Evolutionary conservation across 2,113 vertebrate species (phyloP), one percentile per base, ranked within the genome.

Genomic region (Pavo muticus): DNA sequence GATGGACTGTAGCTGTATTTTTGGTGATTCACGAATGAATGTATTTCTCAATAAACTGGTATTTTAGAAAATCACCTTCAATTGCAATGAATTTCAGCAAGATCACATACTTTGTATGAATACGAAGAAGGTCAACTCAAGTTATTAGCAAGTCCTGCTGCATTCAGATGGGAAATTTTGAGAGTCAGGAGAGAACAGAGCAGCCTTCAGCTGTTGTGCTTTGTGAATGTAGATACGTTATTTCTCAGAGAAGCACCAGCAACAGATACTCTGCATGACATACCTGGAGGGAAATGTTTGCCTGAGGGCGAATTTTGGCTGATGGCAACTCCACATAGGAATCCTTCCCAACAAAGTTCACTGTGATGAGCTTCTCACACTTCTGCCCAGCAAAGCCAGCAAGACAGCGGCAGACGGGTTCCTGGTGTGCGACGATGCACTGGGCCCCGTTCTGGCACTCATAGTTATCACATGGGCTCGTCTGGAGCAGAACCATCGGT

Each of bases 241-340:
- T 2, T 5, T 56, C 48, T 25, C 1, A 15, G 60, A 69, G 39
- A 32, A 50, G 29, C 44, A 44, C 32, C 35, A n/a, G 90, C 12
- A 11, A 13, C 14, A 5, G n/a, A 10, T 47, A 40, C 30, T 42
- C 17, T 10, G 64, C 0, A 2, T 5, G 37, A 64, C 90, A 1
- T 97, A 99, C 99, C 98, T 99, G 99, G 25, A 99, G 98, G n/a
- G 99, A 99, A 95, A 99, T 99, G 93, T 99, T 99, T 30, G 99
- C 98, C 30, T 99, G 98, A 5, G 99, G 98, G 48, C 98, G 98
- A 84, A 99, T 98, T 95, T 98, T 99, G 65, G 98, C 93, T 0
- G 98, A 98, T 1, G 98, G 98, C 87, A 99, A 98, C 97, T 99
- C 98, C 95, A 99, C 98, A 0, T 98, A 99, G 16, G 98, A 98